A percentile compares a stretch with the other conserved stretches of the same genome.
phyloP scores from a whole-genome alignment of 2,888 invertebrate genomes.

The Amphipyra berbera region DNA sequence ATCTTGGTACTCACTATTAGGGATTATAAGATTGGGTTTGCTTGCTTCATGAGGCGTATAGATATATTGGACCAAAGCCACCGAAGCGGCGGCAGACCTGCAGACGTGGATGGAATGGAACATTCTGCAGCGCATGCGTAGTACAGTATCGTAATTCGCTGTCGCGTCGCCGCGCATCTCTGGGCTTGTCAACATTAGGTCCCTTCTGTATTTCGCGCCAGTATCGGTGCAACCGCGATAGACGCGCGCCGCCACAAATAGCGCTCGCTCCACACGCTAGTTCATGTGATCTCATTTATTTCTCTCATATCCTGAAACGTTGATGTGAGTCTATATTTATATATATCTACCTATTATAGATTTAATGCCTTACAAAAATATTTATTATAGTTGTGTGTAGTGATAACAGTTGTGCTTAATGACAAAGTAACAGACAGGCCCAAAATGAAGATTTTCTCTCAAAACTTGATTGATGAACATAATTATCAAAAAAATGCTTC shows the following conservation, averaged over 20 bases:
- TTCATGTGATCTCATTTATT: constrained; percentile 77
- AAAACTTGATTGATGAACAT: constrained; percentile 6
- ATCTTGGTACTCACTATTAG: constrained; percentile 2
- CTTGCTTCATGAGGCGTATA: constrained; percentile 30
- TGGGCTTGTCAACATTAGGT: constrained; percentile 71
- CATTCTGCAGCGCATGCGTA: constrained; percentile 54
- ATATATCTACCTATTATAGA: constrained; percentile 20
- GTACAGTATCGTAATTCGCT: constrained; percentile 45
- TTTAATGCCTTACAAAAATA: constrained; percentile 24
- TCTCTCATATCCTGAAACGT: constrained; percentile 67
- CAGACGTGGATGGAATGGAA: constrained; percentile 4
- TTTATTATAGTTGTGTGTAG: background rate
- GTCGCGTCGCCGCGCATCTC: constrained; percentile 54
- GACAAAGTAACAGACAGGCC: too few relatives aligned
- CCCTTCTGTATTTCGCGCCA: constrained; percentile 65
- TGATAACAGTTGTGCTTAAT: background rate
- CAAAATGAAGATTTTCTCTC: constrained; percentile 7
- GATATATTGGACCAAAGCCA: constrained; percentile 27
- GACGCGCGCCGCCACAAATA: constrained; percentile 67
- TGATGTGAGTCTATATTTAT: constrained; percentile 71
- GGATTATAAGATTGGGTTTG: constrained; percentile 17
- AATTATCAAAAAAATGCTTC: constrained; percentile 3
- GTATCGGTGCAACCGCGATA: constrained; percentile 75
- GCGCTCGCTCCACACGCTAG: constrained; percentile 57
- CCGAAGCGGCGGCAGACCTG: constrained; percentile 14